Percentiles rank a stretch among this genome's conserved stretches.
Conservation (phyloP, 2,888 invertebrate species). For the Eupithecia dodoneata region DNA sequence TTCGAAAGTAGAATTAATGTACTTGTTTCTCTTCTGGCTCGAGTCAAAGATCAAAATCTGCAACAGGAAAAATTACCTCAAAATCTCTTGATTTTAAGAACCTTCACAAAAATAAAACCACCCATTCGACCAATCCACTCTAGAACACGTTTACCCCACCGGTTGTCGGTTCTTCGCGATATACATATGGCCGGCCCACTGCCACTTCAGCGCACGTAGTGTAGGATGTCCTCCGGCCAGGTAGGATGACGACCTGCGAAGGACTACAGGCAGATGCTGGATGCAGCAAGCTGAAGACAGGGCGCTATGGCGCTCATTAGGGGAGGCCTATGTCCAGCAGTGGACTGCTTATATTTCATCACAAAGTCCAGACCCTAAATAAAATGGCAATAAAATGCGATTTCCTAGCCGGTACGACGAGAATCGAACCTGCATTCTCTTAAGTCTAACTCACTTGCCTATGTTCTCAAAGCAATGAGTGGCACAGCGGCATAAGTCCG, state of each 20-base stretch:
- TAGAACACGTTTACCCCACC: too few relatives aligned
- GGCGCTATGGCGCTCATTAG: too few relatives aligned
- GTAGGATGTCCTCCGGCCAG: too few relatives aligned
- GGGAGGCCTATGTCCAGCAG: too few relatives aligned
- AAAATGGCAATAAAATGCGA: neutral
- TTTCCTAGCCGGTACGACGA: too few relatives aligned
- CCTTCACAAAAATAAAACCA: neutral
- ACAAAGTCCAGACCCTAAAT: neutral
- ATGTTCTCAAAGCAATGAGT: neutral
- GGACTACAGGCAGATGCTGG: too few relatives aligned
- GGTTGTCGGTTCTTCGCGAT: too few relatives aligned
- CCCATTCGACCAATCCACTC: neutral
- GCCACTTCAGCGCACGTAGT: too few relatives aligned
- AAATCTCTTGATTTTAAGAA: conserved; percentile 6
- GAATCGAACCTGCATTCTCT: neutral
- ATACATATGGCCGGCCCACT: too few relatives aligned
- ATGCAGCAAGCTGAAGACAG: too few relatives aligned
- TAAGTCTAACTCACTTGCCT: neutral
- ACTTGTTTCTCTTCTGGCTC: conserved; percentile 5
- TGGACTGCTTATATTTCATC: neutral
- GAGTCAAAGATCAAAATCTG: conserved; percentile 33
- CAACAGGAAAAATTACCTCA: conserved; percentile 29
- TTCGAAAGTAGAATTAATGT: conserved; percentile 26
- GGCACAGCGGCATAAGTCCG: neutral
- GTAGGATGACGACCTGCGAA: too few relatives aligned